Conservation (phyloP, 2,113 vertebrate genomes). For the Ptyas mucosa region DNA sequence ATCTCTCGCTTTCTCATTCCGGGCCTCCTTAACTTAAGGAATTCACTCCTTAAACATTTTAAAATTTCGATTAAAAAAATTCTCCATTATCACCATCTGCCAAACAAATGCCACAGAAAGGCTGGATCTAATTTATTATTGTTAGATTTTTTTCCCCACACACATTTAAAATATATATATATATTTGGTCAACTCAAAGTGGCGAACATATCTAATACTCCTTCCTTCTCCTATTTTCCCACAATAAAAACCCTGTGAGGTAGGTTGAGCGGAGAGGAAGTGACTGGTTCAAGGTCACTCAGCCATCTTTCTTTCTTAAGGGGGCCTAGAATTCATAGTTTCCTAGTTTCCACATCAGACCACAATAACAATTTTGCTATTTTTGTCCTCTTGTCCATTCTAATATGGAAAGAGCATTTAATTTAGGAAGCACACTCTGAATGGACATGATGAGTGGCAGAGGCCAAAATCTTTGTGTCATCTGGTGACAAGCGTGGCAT, state of each 20-base stretch:
- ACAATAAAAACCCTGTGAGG: not conserved
- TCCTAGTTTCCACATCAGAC: not conserved
- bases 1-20: not conserved
- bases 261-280: not conserved
- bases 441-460: not conserved
- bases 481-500: not conserved
- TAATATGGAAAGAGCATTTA: not conserved
- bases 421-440: not conserved
- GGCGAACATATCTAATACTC: not conserved
- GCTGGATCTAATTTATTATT: not conserved
- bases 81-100: not conserved
- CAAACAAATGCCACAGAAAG: not conserved
- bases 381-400: not conserved
- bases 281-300: not conserved
- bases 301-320: not conserved
- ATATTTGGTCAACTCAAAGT: not conserved
- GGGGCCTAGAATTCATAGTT: not conserved
- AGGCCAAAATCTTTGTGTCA: not conserved
- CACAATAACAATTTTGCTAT: not conserved
- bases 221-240: not conserved
- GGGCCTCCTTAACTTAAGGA: not conserved
- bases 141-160: not conserved
- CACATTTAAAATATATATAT: not conserved
- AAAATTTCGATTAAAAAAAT: not conserved
- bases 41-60: not conserved